Conservation (phyloP, 2,888 invertebrate genomes). For the Periphyllus acericola region DNA sequence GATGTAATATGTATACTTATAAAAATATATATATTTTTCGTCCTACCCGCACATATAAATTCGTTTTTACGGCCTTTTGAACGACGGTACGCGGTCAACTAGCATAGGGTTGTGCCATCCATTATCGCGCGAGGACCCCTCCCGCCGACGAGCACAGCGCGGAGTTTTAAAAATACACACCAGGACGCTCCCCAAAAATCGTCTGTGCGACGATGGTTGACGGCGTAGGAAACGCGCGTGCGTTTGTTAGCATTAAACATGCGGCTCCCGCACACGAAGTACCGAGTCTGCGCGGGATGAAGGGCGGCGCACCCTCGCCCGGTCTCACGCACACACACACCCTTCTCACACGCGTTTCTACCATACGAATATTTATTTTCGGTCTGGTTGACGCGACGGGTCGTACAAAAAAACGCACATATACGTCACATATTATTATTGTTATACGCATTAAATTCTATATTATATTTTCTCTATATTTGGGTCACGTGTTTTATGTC, state of each 20-base stretch:
- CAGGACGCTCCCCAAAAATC: constrained; percentile 41
- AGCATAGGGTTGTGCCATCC: constrained; percentile 47
- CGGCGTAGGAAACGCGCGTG: constrained; percentile 1
- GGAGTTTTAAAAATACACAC: constrained; percentile 29
- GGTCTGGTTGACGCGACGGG: neutral
- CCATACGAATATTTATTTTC: neutral
- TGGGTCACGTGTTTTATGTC: constrained; percentile 42
- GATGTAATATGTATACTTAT: too few relatives aligned
- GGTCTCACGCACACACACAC: neutral
- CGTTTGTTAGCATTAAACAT: constrained; percentile 25
- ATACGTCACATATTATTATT: neutral
- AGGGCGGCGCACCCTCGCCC: constrained; percentile 31
- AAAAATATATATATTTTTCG: neutral
- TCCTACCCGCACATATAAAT: constrained; percentile 27
- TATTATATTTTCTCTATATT: neutral
- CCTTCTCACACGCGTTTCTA: neutral
- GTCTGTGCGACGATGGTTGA: constrained; percentile 25
- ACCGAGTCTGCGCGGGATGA: neutral
- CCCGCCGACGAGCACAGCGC: neutral
- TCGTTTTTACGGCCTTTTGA: constrained; percentile 58
- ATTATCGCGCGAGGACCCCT: constrained; percentile 19
- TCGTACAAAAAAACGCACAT: neutral
- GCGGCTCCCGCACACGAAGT: constrained; percentile 45
- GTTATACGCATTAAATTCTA: neutral
- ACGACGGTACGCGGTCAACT: constrained; percentile 47